Evolutionary conservation across 2,888 invertebrate genomes (phyloP).

Genomic region (Caenorhabditis sulstoni): DNA sequence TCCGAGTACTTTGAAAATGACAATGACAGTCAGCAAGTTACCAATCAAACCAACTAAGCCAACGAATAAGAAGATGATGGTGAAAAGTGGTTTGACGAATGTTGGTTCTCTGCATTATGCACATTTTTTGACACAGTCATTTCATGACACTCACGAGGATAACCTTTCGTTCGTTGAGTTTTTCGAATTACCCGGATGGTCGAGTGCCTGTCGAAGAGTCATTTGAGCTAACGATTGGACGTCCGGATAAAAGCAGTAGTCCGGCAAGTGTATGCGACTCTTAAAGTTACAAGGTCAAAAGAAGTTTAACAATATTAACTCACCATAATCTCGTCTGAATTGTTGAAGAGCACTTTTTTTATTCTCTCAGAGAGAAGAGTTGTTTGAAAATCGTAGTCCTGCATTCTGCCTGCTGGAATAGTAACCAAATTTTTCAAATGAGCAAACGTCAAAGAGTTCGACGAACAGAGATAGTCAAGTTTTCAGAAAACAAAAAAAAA

Average conservation of each 20-base stretch:
- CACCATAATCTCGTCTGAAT: background rate
- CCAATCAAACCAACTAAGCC: slow-evolving; percentile 77
- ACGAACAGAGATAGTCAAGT: too few species aligned
- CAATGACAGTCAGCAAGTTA: slow-evolving; percentile 75
- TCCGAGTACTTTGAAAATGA: slow-evolving; percentile 67
- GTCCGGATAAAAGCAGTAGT: slow-evolving; percentile 47
- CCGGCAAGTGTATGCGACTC: too few species aligned
- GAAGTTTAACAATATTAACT: too few species aligned
- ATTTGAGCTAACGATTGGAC: slow-evolving; percentile 45
- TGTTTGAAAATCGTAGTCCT: slow-evolving; percentile 30
- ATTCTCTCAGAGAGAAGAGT: slow-evolving; percentile 19
- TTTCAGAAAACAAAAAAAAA: background rate
- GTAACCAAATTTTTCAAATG: background rate
- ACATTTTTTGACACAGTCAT: too few species aligned
- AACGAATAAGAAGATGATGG: slow-evolving; percentile 74
- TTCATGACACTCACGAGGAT: slow-evolving; percentile 16
- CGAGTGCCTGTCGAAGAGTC: slow-evolving; percentile 12
- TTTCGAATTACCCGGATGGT: slow-evolving; percentile 19
- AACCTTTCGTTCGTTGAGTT: slow-evolving; percentile 2
- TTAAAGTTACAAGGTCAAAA: background rate
- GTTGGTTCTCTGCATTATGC: slow-evolving; percentile 46
- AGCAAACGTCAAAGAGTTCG: too few species aligned
- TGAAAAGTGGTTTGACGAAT: slow-evolving; percentile 65
- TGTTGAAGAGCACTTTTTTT: slow-evolving; percentile 22
- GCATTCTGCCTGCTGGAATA: slow-evolving; percentile 7